A percentile compares a stretch with the other conserved stretches of the same genome.
These are phyloP conservation scores for Rhea americana DNA, from an alignment of 2,113 vertebrate species.

Conservation along the genomic window DNA sequence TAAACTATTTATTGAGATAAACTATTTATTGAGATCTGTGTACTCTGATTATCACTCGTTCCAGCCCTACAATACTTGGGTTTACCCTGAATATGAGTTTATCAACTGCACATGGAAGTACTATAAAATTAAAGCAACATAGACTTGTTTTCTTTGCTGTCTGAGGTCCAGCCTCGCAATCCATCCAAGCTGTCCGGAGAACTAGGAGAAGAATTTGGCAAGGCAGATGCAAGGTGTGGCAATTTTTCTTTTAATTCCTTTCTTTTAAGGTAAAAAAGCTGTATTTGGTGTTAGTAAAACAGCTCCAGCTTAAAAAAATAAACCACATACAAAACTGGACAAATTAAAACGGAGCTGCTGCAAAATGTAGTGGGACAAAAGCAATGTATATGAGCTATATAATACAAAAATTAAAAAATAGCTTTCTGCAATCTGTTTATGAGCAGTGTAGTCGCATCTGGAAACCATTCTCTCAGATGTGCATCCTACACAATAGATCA, in stretches of 20 bases:
- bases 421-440: neutral
- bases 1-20: neutral
- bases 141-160: slow-evolving; percentile 1
- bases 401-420: neutral
- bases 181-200: neutral
- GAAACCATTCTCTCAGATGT: slow-evolving; percentile 67
- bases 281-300: neutral
- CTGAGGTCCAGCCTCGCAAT: neutral
- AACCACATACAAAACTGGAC: neutral
- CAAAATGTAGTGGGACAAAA: neutral
- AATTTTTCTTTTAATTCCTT: neutral
- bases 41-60: slow-evolving; percentile 14
- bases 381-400: neutral
- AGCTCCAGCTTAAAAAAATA: neutral
- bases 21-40: neutral
- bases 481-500: slow-evolving; percentile 63
- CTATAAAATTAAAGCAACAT: slow-evolving; percentile 17
- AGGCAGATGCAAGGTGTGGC: neutral
- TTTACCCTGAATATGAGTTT: slow-evolving; percentile 8
- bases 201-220: neutral
- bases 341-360: neutral
- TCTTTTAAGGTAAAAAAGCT: neutral
- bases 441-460: slow-evolving; percentile 64
- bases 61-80: neutral
- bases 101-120: neutral